Conservation (phyloP, 2,888 invertebrate species). For the Mactromeris polynyma region DNA sequence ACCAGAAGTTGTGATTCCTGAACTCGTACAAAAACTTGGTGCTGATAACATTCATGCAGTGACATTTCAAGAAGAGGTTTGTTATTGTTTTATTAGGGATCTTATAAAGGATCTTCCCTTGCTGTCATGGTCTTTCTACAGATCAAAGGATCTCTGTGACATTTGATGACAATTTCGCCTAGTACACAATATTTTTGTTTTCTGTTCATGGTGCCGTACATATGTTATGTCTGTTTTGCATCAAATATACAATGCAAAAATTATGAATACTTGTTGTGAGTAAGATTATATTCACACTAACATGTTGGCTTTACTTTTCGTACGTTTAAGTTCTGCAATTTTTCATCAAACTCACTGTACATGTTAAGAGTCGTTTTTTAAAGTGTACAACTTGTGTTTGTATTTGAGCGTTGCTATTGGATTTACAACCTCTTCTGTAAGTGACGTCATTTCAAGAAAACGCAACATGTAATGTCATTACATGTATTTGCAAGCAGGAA, state of each 20-base stretch:
- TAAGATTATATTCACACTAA: too few relatives aligned
- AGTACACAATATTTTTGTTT: background rate
- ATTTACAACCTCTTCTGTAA: too few relatives aligned
- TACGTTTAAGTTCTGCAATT: too few relatives aligned
- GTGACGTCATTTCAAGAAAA: too few relatives aligned
- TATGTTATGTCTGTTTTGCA: background rate
- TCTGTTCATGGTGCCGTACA: background rate
- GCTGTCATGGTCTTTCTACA: background rate
- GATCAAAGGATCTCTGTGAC: background rate
- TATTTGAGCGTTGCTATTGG: too few relatives aligned
- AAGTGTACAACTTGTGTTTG: too few relatives aligned
- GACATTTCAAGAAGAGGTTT: slow-evolving; percentile 80
- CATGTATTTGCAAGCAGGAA: too few relatives aligned
- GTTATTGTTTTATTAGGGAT: background rate
- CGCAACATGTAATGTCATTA: too few relatives aligned
- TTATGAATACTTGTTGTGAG: too few relatives aligned
- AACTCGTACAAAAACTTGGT: slow-evolving; percentile 76
- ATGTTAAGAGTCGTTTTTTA: too few relatives aligned
- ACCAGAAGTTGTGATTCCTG: slow-evolving; percentile 80
- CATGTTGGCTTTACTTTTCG: too few relatives aligned
- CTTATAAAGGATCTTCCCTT: background rate
- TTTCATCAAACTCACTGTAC: too few relatives aligned
- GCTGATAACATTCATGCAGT: slow-evolving; percentile 71
- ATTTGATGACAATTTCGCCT: background rate
- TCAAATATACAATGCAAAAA: background rate